A percentile compares a stretch with the other conserved stretches of the same genome.
These are phyloP conservation scores for Tachysurus fulvidraco DNA, from an alignment of 2,113 vertebrate genomes.

Conservation along the genomic window DNA sequence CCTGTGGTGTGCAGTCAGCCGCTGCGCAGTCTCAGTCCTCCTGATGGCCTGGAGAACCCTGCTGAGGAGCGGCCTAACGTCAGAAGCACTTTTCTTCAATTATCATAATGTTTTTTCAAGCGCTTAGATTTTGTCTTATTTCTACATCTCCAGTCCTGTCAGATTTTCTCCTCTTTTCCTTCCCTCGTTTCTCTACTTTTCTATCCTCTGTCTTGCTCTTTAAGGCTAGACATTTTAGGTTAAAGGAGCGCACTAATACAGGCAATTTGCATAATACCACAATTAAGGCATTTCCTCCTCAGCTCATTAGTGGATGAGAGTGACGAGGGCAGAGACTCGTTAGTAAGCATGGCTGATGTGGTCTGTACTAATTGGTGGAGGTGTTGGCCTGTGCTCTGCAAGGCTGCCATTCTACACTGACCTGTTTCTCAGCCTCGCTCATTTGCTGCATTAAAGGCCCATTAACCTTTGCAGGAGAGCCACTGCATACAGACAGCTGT, in stretches of 20 bases:
- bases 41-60: conserved; percentile 86
- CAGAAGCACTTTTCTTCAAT: background rate
- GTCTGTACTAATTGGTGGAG: conserved; percentile 53
- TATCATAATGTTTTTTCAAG: background rate
- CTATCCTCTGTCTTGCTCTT: background rate
- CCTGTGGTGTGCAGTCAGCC: conserved; percentile 95
- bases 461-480: conserved; percentile 54
- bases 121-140: background rate
- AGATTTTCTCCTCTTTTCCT: background rate
- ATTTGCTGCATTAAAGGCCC: conserved; percentile 50
- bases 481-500: conserved; percentile 48
- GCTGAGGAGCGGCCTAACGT: conserved; percentile 73
- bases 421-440: conserved; percentile 33
- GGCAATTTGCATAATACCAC: conserved; percentile 66
- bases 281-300: conserved; percentile 65
- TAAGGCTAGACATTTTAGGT: conserved; percentile 6
- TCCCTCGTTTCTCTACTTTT: background rate
- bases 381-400: conserved; percentile 40
- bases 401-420: conserved; percentile 14
- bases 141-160: background rate
- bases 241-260: conserved; percentile 21
- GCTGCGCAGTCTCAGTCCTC: conserved; percentile 86
- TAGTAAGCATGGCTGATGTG: conserved; percentile 56
- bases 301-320: conserved; percentile 55
- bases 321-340: conserved; percentile 62